Conservation (phyloP, 2,113 vertebrate species). For the Tursiops truncatus region DNA sequence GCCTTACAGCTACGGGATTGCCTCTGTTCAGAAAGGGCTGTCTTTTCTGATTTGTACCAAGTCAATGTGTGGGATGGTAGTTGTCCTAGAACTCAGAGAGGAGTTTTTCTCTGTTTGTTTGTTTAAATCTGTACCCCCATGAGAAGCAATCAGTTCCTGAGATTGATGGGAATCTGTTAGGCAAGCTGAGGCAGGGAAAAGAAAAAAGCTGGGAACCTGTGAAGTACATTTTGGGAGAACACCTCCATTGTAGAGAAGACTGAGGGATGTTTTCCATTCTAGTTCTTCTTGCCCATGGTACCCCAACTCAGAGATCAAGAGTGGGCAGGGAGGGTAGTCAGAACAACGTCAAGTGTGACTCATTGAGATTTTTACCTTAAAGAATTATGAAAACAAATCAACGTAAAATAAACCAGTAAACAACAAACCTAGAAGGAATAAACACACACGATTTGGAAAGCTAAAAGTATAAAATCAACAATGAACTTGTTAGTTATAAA, state of each 20-base stretch:
- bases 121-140: not conserved
- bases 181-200: not conserved
- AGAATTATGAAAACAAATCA: not conserved
- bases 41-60: not conserved
- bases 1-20: not conserved
- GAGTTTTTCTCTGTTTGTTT: not conserved
- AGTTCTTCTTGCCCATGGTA: not conserved
- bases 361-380: not conserved
- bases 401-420: not conserved
- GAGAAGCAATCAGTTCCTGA: not conserved
- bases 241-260: not conserved
- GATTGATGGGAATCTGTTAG: not conserved
- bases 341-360: not conserved
- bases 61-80: not conserved
- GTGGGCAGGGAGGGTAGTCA: too few species aligned
- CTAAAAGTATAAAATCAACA: not conserved
- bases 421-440: not conserved
- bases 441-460: not conserved
- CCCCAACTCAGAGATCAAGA: not conserved
- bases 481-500: conserved; percentile 6
- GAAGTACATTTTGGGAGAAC: not conserved
- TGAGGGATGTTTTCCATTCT: not conserved
- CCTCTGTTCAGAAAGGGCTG: not conserved
- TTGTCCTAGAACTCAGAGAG: not conserved
- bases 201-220: not conserved